Evolutionary conservation across 2,888 invertebrate species (phyloP), one percentile per base, ranked within the genome.

Genomic region (Ornithoptera priamus): DNA sequence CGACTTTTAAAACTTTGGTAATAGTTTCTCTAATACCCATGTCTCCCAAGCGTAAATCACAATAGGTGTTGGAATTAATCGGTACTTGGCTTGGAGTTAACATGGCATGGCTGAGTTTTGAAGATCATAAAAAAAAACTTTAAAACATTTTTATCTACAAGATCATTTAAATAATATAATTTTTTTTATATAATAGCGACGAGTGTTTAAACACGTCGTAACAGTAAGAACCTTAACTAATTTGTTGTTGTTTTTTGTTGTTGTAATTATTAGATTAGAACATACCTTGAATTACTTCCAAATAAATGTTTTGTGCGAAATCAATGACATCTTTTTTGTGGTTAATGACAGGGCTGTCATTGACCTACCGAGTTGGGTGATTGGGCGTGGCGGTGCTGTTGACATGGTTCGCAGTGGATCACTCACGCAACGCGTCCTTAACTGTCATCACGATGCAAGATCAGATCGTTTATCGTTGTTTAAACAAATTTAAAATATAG

Each of bases 391-490:
- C 82, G 86, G 85, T 84, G 83, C 77, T 80, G 83, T 80, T 87
- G 88, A 87, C 90, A 88, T 81, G 85, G 86, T 86, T 87, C 85
- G 83, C 86, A 83, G 85, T 86, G 83, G 30, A 86, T 85, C 87
- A 85, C 82, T 88, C 86, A 86, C 88, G 88, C 87, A 85, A 80
- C 78, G 82, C 82, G 86, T 84, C 89, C 89, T 89, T 87, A 87
- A 80, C 65, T 22, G 7, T 7, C n/a, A 53, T 53, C 53, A 53
- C 6, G 15, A 53, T 46, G 46, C 53, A n/a, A n/a, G 18, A 18
- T 5, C 53, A n/a, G 53, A n/a, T 18, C 60, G 5, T 39, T 62
- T 62, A 36, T 12, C 20, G 46, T n/a, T 24, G 24, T 30, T 30
- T 30, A 59, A 58, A 10, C 24, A 12, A 22, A 30, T 60, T 36